Evolutionary conservation across 1,140 invertebrate species (phyloP).

Genomic region (Caenorhabditis remanei): DNA sequence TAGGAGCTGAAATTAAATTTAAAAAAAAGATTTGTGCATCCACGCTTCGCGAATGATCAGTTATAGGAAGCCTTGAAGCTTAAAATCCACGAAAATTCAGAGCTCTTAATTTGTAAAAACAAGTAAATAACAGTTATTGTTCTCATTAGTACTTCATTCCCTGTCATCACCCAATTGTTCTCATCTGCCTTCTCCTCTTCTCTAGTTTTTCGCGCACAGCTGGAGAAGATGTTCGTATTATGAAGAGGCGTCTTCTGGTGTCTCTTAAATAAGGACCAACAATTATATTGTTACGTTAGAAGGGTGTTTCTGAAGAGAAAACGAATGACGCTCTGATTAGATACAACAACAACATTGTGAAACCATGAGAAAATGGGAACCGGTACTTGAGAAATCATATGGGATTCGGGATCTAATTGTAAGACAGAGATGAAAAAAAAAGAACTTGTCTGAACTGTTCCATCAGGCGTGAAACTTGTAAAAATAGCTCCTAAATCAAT

Average conservation of each 20-base stretch:
- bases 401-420: too few species aligned
- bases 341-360: constrained; percentile 3
- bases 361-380: neutral
- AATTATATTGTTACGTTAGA: constrained; percentile 50
- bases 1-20: too few species aligned
- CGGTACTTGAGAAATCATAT: constrained; percentile 9
- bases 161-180: constrained; percentile 1
- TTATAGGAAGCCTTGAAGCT: too few species aligned
- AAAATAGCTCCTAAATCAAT: neutral
- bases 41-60: too few species aligned
- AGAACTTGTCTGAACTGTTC: too few species aligned
- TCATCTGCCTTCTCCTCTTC: neutral
- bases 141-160: neutral
- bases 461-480: too few species aligned
- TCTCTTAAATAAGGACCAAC: constrained; percentile 23
- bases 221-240: constrained; percentile 7
- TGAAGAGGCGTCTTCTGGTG: constrained; percentile 20
- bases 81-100: too few species aligned
- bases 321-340: constrained; percentile 31
- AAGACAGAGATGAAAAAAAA: too few species aligned
- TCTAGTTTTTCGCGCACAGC: constrained; percentile 39
- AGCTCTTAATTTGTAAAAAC: too few species aligned
- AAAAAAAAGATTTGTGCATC: too few species aligned
- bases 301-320: neutral
- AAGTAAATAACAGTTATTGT: neutral